Base-by-base conservation (phyloP, 2,888 invertebrate species). In the Rambutsinella grinnellia region DNA sequence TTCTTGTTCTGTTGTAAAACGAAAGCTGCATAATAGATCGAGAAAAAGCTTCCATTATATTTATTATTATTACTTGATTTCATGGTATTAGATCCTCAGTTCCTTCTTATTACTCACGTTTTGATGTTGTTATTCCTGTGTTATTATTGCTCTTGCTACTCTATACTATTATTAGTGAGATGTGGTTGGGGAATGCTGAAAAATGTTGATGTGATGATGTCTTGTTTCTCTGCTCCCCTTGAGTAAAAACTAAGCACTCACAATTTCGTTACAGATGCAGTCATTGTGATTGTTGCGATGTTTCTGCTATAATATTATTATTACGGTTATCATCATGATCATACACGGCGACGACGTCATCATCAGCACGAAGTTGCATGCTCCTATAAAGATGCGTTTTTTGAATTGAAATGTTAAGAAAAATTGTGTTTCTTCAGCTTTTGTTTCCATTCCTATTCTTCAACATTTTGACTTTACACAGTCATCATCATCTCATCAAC, bases 11-110 rank as follows among this genome's bases (percentile, higher is more conserved):
- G n/a, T n/a, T n/a, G n/a, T n/a, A n/a, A n/a, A n/a, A n/a, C n/a
- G n/a, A n/a, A n/a, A n/a, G n/a, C n/a, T n/a, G n/a, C n/a, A n/a
- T n/a, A n/a, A n/a, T n/a, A n/a, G n/a, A n/a, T n/a, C n/a, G n/a
- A n/a, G n/a, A 19, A 1, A 26, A 8, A 60, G 49, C 36, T 28
- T 6, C 36, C 26, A 44, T 58, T 65, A 53, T 68, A 49, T 28
- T 70, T 54, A 54, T 27, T 26, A 46, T 49, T 51, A 61, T 66
- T 66, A 66, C 51, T 56, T 56, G 62, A 70, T 70, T 70, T 70
- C 69, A 70, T 70, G 69, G 61, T 70, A 70, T 70, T 70, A 24
- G 46, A 58, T 61, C 61, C 62, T 61, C 57, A 71, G 63, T 71
- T 71, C 63, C 71, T 63, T 15, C 27, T 56, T 63, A 63, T 63